Percentiles rank a stretch among this genome's conserved stretches.
Evolutionary conservation across 2,797 vertebrate species (phyloP).

Genomic region (Antrozous pallidus): DNA sequence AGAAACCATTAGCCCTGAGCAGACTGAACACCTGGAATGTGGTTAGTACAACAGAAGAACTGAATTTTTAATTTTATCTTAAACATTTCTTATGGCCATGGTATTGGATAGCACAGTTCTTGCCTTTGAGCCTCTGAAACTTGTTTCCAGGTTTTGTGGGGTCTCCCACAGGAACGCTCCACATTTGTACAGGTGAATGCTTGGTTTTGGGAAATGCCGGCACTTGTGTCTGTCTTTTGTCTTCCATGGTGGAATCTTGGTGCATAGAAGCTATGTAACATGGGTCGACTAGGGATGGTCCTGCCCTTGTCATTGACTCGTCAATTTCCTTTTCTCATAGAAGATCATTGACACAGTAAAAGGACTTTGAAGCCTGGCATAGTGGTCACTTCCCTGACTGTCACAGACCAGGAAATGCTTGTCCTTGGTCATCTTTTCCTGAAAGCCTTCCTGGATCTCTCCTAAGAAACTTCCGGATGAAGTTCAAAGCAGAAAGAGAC

Average conservation of each 20-base stretch:
- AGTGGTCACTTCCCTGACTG: not conserved
- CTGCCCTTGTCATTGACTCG: not conserved
- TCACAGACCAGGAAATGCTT: not conserved
- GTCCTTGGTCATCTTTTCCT: not conserved
- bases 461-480: not conserved
- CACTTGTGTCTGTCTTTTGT: not conserved
- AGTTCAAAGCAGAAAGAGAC: not conserved
- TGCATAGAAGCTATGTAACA: fast-evolving
- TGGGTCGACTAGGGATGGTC: not conserved
- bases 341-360: not conserved
- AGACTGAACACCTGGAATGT: not conserved
- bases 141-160: not conserved
- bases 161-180: not conserved
- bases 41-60: not conserved
- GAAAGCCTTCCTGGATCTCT: not conserved
- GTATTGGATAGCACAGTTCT: not conserved
- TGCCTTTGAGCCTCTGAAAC: fast-evolving
- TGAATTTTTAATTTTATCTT: not conserved
- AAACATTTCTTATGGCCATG: not conserved
- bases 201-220: not conserved
- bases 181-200: fast-evolving
- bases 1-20: not conserved
- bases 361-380: not conserved
- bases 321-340: not conserved
- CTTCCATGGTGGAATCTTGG: no score